A percentile compares a stretch with the other conserved stretches of the same genome.
Evolutionary conservation across 1,140 invertebrate genomes (phyloP).

Genomic region (Theocolax elegans): DNA sequence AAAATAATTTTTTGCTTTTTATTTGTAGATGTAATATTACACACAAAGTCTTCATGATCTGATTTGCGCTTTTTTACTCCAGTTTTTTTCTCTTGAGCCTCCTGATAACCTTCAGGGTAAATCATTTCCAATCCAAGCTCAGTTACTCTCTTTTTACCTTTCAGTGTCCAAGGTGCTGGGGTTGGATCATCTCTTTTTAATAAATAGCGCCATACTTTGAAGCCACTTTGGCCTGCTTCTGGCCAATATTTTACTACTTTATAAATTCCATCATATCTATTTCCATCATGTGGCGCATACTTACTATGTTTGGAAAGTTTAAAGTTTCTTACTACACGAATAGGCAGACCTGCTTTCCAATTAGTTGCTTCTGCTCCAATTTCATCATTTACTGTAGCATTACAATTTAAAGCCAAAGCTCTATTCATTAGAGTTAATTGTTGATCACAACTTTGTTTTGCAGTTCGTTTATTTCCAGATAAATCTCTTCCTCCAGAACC

Average conservation of each 20-base stretch:
- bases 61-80: constrained; percentile 53
- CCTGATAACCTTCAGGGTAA: constrained; percentile 82
- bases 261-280: constrained; percentile 82
- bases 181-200: constrained; percentile 81
- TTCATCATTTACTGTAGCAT: constrained; percentile 73
- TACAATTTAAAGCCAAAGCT: constrained; percentile 83
- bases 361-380: constrained; percentile 78
- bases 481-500: constrained; percentile 86
- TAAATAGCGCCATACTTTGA: constrained; percentile 84
- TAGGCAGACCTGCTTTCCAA: constrained; percentile 80
- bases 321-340: constrained; percentile 83
- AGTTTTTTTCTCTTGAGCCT: constrained; percentile 70
- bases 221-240: constrained; percentile 82
- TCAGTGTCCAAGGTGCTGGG: constrained; percentile 86
- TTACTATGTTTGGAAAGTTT: constrained; percentile 81
- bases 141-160: constrained; percentile 71
- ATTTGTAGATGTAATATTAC: constrained; percentile 54
- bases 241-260: constrained; percentile 89
- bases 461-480: constrained; percentile 83
- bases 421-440: constrained; percentile 81
- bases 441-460: constrained; percentile 85
- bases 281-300: constrained; percentile 82
- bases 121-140: constrained; percentile 53
- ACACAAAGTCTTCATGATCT: constrained; percentile 19
- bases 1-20: constrained; percentile 63